phyloP scores from a whole-genome alignment of 2,113 vertebrate genomes.

The Abramis brama region DNA sequence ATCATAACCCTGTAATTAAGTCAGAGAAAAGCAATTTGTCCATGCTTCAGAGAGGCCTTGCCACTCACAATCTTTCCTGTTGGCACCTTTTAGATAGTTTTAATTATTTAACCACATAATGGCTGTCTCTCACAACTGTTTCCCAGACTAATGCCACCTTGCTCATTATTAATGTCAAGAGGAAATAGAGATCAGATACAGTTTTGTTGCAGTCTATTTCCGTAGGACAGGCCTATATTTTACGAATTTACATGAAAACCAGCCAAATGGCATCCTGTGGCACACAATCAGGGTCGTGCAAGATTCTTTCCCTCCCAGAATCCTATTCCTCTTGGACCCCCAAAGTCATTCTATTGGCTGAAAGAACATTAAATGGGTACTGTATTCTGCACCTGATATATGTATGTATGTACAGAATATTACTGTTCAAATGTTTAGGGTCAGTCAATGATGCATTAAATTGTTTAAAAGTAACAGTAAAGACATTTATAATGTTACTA shows the following conservation, averaged over 20 bases:
- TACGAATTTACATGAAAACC: background rate
- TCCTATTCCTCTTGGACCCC: background rate
- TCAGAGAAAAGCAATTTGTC: conserved; percentile 79
- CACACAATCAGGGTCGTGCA: background rate
- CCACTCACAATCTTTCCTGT: conserved; percentile 61
- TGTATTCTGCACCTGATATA: background rate
- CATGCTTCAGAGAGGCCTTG: conserved; percentile 57
- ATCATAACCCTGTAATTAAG: conserved; percentile 77
- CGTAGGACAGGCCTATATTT: background rate
- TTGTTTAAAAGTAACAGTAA: background rate
- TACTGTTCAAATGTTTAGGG: background rate
- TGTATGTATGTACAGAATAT: background rate
- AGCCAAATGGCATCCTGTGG: conserved; percentile 5
- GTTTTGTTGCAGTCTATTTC: conserved; percentile 25
- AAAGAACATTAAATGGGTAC: background rate
- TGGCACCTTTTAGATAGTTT: conserved; percentile 68
- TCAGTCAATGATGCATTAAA: background rate
- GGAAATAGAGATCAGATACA: conserved; percentile 18
- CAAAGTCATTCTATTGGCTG: background rate
- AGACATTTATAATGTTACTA: background rate
- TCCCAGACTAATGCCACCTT: conserved; percentile 27
- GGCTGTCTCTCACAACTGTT: conserved; percentile 36
- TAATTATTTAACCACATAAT: conserved; percentile 68
- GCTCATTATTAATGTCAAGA: conserved; percentile 11
- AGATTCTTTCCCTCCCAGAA: background rate